These are phyloP conservation scores for Gymnoscelis rufifasciata DNA, from an alignment of 2,888 invertebrate genomes.

Conservation along the genomic window DNA sequence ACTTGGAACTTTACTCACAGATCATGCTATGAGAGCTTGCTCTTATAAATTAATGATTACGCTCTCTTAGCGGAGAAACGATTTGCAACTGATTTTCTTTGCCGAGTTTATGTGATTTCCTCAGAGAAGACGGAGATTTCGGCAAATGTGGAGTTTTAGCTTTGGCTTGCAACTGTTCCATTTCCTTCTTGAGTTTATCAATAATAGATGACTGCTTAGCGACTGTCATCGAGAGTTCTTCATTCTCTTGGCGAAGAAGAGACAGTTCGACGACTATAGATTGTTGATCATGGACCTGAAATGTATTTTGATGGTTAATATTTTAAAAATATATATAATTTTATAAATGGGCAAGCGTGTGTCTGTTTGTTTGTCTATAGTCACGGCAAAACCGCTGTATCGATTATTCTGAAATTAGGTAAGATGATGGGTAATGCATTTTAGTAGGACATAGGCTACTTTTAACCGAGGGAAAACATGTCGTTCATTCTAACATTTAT, in stretches of 20 bases:
- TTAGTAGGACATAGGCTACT: too few species aligned
- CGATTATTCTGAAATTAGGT: too few species aligned
- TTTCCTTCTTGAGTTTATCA: conserved; percentile 66
- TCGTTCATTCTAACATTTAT: too few species aligned
- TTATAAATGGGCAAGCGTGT: too few species aligned
- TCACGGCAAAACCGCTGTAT: too few species aligned
- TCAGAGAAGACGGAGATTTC: conserved; percentile 61
- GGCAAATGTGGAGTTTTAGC: conserved; percentile 63
- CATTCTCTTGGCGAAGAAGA: conserved; percentile 69
- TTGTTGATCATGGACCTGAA: conserved; percentile 71
- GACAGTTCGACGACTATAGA: conserved; percentile 69
- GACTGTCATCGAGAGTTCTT: conserved; percentile 63
- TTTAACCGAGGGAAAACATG: too few species aligned
- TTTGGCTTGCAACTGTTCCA: conserved; percentile 50
- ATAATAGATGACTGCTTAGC: conserved; percentile 68
- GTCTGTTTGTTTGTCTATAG: too few species aligned
- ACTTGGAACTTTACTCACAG: too few species aligned
- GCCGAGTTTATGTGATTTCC: conserved; percentile 63
- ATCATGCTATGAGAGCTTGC: too few species aligned
- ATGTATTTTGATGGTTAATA: background rate
- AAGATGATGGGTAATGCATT: too few species aligned
- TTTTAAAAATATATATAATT: too few species aligned
- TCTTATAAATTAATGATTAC: conserved; percentile 50
- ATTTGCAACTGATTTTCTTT: conserved; percentile 62
- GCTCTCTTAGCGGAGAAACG: conserved; percentile 68